phyloP scores from a whole-genome alignment of 53 echinoderm and acorn worm genomes.

The Antedon mediterranea region DNA sequence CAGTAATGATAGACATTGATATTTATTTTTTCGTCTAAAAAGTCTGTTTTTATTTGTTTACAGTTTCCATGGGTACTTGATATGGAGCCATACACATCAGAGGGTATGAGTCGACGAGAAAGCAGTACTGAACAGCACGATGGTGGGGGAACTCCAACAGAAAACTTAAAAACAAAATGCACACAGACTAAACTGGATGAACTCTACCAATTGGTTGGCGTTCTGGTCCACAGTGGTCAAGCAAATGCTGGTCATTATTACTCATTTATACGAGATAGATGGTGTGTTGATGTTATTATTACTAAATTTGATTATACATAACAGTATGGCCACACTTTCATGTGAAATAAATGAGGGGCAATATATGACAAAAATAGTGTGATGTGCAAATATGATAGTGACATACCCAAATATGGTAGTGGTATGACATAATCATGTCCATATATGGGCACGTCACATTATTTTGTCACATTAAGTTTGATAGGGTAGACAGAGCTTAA shows the following conservation, averaged over 20 bases:
- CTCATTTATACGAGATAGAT: slow-evolving; percentile 84
- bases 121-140: slow-evolving; percentile 18
- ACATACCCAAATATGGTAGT: too few species aligned
- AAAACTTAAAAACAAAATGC: slow-evolving; percentile 2
- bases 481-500: too few species aligned
- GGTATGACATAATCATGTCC: too few species aligned
- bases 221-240: slow-evolving; percentile 89
- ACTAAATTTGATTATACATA: too few species aligned
- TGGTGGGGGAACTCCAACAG: slow-evolving; percentile 7
- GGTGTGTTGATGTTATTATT: slow-evolving; percentile 22
- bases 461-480: too few species aligned
- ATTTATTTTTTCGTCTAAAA: too few species aligned
- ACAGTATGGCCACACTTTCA: too few species aligned
- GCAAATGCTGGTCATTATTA: slow-evolving; percentile 98
- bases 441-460: too few species aligned
- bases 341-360: too few species aligned
- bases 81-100: slow-evolving; percentile 93
- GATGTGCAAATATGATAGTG: too few species aligned
- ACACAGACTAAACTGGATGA: slow-evolving; percentile 44
- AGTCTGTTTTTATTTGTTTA: neutral
- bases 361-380: too few species aligned
- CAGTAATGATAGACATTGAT: too few species aligned
- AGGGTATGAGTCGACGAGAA: slow-evolving; percentile 65
- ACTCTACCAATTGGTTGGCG: slow-evolving; percentile 76
- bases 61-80: slow-evolving; percentile 97